These are phyloP conservation scores for Epinotia brunnichana DNA, from an alignment of 2,888 invertebrate genomes.

Conservation along the genomic window DNA sequence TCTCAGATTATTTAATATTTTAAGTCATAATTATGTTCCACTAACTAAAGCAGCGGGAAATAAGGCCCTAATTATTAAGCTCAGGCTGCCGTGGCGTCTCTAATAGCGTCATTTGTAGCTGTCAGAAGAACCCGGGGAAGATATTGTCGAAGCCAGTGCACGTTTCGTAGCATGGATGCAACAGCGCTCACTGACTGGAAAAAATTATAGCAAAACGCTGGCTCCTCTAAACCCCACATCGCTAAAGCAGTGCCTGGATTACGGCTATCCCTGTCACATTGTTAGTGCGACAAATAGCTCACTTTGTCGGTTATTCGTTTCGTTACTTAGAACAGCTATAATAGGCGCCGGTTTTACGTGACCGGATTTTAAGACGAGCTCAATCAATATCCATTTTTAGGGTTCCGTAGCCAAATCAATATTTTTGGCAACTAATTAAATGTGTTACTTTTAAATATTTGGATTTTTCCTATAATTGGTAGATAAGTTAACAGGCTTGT, in stretches of 20 bases:
- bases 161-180: conserved; percentile 46
- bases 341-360: conserved; percentile 23
- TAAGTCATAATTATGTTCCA: conserved; percentile 37
- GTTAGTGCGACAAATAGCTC: conserved; percentile 39
- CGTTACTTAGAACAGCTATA: conserved; percentile 21
- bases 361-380: conserved; percentile 10
- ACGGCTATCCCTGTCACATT: conserved; percentile 29
- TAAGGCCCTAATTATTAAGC: conserved; percentile 44
- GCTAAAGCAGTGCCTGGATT: conserved; percentile 32
- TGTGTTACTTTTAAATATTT: neutral
- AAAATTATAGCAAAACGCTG: conserved; percentile 43
- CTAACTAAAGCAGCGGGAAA: conserved; percentile 41
- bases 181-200: conserved; percentile 46
- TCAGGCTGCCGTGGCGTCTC: conserved; percentile 40
- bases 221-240: conserved; percentile 34
- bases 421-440: conserved; percentile 20
- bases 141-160: conserved; percentile 45
- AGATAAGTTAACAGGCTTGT: conserved; percentile 1
- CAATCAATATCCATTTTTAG: conserved; percentile 10
- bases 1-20: conserved; percentile 34
- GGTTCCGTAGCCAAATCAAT: too few species aligned
- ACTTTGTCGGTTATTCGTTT: conserved; percentile 38
- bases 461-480: conserved; percentile 1
- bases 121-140: conserved; percentile 46
- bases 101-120: conserved; percentile 44